phyloP scores from a whole-genome alignment of 2,113 vertebrate genomes.

The Aptenodytes patagonicus region DNA sequence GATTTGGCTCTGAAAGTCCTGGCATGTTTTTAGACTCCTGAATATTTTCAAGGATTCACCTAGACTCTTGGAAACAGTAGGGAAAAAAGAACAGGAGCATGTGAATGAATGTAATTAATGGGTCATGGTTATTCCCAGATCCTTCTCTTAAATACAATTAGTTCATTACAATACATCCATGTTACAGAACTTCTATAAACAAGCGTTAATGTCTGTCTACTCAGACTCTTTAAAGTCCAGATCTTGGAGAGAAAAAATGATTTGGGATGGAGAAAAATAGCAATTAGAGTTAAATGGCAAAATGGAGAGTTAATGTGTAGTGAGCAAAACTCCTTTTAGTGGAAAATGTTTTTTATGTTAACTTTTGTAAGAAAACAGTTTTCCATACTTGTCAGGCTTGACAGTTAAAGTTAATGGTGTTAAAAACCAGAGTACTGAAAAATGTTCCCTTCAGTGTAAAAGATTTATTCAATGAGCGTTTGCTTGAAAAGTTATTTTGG shows the following conservation, averaged over 20 bases:
- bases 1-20: not conserved
- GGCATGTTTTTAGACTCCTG: not conserved
- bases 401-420: slow-evolving; percentile 67
- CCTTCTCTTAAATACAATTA: slow-evolving; percentile 25
- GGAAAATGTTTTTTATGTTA: slow-evolving; percentile 58
- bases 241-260: not conserved
- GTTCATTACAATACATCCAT: not conserved
- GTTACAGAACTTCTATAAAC: slow-evolving; percentile 20
- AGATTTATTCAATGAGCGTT: slow-evolving; percentile 51
- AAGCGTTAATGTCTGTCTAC: not conserved
- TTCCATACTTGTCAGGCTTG: slow-evolving; percentile 63
- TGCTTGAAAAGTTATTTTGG: slow-evolving; percentile 46
- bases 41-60: not conserved
- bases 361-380: slow-evolving; percentile 56
- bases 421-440: slow-evolving; percentile 60
- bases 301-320: slow-evolving; percentile 6
- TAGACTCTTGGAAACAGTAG: not conserved
- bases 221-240: slow-evolving; percentile 6
- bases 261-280: not conserved
- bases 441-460: slow-evolving; percentile 42
- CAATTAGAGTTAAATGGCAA: slow-evolving; percentile 35
- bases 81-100: not conserved
- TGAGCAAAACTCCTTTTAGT: slow-evolving; percentile 18
- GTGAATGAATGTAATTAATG: not conserved
- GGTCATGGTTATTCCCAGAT: slow-evolving; percentile 21